These are phyloP conservation scores for Limonius californicus DNA, from an alignment of 1,140 invertebrate genomes.

Conservation along the genomic window DNA sequence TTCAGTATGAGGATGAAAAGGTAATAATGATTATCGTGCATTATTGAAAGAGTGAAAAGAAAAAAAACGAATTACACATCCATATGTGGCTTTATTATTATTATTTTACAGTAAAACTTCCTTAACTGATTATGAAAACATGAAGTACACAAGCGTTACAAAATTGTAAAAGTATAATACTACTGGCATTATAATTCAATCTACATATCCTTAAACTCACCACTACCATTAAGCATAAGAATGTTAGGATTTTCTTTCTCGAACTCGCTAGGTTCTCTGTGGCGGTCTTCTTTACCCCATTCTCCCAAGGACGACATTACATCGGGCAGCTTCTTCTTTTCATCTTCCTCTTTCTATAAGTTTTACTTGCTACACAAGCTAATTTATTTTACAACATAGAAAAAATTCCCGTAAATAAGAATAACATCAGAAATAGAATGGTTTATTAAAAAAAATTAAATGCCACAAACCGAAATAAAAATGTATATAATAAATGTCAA, in stretches of 20 bases:
- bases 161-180: background rate
- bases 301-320: constrained; percentile 67
- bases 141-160: background rate
- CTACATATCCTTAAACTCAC: constrained; percentile 74
- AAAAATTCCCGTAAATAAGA: background rate
- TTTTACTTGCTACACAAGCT: background rate
- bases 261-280: constrained; percentile 67
- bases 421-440: too few species aligned
- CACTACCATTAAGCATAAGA: constrained; percentile 67
- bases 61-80: too few species aligned
- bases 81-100: too few species aligned
- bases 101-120: too few species aligned
- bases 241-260: constrained; percentile 77
- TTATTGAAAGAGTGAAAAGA: too few species aligned
- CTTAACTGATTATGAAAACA: background rate
- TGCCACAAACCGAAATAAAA: too few species aligned
- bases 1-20: too few species aligned
- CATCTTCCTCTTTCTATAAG: constrained; percentile 60
- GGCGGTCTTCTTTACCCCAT: constrained; percentile 67
- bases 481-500: background rate
- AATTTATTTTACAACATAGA: background rate
- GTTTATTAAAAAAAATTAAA: too few species aligned
- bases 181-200: background rate
- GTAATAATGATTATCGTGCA: too few species aligned
- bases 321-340: constrained; percentile 62